Evolutionary conservation across 2,113 vertebrate genomes (phyloP), one percentile per base, ranked within the genome.

Genomic region (Arvicanthis niloticus): DNA sequence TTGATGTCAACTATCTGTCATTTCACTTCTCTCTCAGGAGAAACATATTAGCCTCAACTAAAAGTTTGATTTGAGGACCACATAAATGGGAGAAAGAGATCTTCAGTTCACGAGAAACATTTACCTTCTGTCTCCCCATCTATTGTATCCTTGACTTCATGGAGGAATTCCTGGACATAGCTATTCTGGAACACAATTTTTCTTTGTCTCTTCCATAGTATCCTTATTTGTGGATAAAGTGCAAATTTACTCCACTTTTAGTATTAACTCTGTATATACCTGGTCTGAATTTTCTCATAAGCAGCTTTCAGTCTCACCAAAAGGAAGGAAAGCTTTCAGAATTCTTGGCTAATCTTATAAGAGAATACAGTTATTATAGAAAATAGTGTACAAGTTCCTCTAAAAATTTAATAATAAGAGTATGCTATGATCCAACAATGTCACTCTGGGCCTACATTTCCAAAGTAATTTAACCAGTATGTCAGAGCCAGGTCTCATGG

Each of bases 301-400:
- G 26, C 45, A 96, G 60, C 29, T 96, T 93, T 93, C n/a, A 89
- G 56, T 40, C 40, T 89, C 65, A 53, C 51, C 67, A 60, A 53
- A 80, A 2, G 9, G 31, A 91, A 93, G 51, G 42, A 80, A 96
- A 87, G 12, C 11, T n/a, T 97, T 89, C 42, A 87, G 78, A 95
- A 92, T 17, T 5, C 31, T 75, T 89, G 87, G 17, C 37, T 72
- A 72, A 72, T 72, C 15, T n/a, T 24, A 19, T 72, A 72, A 37
- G 60, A 51, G n/a, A 89, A 45, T 24, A 65, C 1, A 89, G 17
- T 1, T 67, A 16, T 73, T 65, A 34, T 53, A 22, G 45, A 65
- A 37, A 82, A 89, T 37, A 73, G 13, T 62, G 21, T 60, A 82
- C 15, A 60, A 7, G 16, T 42, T 93, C 65, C 81, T 80, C 51